Evolutionary conservation across 2,113 vertebrate genomes (phyloP).

Genomic region (Platanista minor): DNA sequence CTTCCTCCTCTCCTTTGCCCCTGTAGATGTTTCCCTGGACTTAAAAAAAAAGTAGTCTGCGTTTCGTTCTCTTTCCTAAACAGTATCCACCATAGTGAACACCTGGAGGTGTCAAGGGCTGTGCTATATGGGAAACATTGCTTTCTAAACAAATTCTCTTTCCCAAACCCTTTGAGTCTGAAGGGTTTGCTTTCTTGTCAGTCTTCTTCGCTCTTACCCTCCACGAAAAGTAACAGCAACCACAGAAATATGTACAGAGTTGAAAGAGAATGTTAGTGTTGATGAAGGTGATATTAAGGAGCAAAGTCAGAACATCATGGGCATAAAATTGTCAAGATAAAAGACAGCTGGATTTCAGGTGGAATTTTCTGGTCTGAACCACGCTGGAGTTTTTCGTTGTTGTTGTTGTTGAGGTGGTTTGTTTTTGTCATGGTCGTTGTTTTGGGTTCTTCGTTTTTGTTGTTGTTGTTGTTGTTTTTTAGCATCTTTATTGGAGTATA

Average conservation of each 20-base stretch:
- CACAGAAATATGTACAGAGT: background rate
- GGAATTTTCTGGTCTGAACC: background rate
- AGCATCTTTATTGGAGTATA: no score
- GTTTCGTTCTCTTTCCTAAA: background rate
- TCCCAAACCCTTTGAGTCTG: background rate
- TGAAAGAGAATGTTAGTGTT: background rate
- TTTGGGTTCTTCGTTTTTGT: background rate
- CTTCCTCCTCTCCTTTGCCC: background rate
- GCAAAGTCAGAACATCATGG: background rate
- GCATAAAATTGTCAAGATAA: background rate
- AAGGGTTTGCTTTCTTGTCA: background rate
- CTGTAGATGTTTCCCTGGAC: background rate
- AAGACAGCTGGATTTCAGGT: background rate
- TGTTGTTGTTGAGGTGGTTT: background rate
- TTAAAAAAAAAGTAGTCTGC: background rate
- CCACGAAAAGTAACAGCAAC: background rate
- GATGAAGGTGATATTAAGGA: background rate
- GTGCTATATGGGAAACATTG: background rate
- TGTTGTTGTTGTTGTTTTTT: no score
- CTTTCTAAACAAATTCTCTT: background rate
- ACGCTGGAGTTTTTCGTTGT: background rate
- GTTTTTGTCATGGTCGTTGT: background rate
- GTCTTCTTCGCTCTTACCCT: background rate
- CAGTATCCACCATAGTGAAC: background rate
- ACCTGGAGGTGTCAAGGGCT: fast-evolving